Percentiles rank a stretch among this genome's conserved stretches.
phyloP scores from a whole-genome alignment of 2,888 invertebrate species.

The Alcis repandata region DNA sequence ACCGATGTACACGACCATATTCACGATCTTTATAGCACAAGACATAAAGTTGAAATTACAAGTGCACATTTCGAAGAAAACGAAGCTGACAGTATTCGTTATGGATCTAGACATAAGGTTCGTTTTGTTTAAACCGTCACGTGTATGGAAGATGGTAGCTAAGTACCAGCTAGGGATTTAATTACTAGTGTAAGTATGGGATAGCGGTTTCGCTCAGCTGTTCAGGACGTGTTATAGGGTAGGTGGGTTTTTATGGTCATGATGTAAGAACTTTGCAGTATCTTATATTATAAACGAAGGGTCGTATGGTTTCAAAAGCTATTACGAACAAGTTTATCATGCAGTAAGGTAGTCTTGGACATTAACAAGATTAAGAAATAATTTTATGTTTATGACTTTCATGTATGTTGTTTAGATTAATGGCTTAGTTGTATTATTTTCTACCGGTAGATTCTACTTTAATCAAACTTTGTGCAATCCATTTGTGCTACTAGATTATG shows the following conservation, averaged over 20 bases:
- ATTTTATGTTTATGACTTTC: too few relatives aligned
- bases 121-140: constrained; percentile 23
- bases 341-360: neutral
- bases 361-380: neutral
- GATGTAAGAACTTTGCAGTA: constrained; percentile 36
- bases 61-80: constrained; percentile 13
- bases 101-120: constrained; percentile 32
- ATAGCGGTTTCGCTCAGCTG: constrained; percentile 52
- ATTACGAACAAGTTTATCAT: constrained; percentile 1
- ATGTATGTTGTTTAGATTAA: neutral
- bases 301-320: constrained; percentile 9
- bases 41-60: constrained; percentile 29
- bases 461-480: neutral
- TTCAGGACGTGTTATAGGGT: constrained; percentile 48
- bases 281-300: constrained; percentile 5
- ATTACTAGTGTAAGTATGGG: constrained; percentile 60
- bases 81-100: constrained; percentile 13
- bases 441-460: neutral
- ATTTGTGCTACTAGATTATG: constrained; percentile 7
- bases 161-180: constrained; percentile 63
- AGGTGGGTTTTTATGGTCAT: constrained; percentile 41
- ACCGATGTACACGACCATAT: constrained; percentile 10
- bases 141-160: constrained; percentile 34
- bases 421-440: neutral
- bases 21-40: constrained; percentile 22